Evolutionary conservation across 2,888 invertebrate genomes (phyloP), one percentile per base, ranked within the genome.

Genomic region (Watsonalla binaria): DNA sequence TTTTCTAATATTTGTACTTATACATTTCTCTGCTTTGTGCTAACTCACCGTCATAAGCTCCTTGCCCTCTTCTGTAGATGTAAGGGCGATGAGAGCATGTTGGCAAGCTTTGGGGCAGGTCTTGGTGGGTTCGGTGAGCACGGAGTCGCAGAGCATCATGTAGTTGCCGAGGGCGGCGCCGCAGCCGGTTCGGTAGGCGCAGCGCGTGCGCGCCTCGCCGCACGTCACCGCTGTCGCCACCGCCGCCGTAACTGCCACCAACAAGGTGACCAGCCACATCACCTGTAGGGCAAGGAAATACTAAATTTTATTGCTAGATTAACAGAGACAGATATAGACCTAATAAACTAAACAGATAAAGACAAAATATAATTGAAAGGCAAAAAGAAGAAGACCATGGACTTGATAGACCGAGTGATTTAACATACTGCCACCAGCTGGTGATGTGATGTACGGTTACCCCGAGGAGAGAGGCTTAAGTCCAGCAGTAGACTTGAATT

Each of bases 61-160:
- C 72, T 95, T 93, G 52, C 96, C 96, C 76, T 96, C 95, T 52
- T 94, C 94, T 0, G 96, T 95, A 34, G 95, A 94, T 0, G 94
- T 95, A 47, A 96, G 91, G 0, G 96, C 95, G 47, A 96, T 95
- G 45, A 96, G 92, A 0, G 96, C 95, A 73, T 95, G 93, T 67
- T 94, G 94, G 78, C 96, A 96, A 51, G 92, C 89, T 69, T 94
- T 93, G 0, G 95, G 94, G 74, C 97, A 96, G 59, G 78, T 75
- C 65, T 70, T 87, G 68, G 79, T 91, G 42, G 85, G 92, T 35
- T 93, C 92, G 48, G 93, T 92, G 42, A 96, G 90, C 39, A 94
- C 93, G 6, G 92, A 92, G 7, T 93, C 93, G 76, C 96, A 97
- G 66, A 94, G 93, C 60, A 93, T 82, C 80, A 95, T 91, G 86